Evolutionary conservation across 2,797 vertebrate genomes (phyloP).

Genomic region (Picus viridis): DNA sequence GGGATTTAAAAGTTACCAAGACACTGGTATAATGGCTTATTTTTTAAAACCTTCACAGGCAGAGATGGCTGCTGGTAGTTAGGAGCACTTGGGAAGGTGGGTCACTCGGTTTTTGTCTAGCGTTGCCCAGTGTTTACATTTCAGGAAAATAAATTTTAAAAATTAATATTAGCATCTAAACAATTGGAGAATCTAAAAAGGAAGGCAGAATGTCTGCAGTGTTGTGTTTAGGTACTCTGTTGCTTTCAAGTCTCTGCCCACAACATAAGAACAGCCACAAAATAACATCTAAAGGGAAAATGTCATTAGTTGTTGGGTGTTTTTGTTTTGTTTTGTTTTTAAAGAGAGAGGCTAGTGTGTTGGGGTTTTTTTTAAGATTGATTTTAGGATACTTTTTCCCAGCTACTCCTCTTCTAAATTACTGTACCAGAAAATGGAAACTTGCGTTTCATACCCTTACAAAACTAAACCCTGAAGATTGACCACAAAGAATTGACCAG

Average conservation of each 20-base stretch:
- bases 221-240: not conserved
- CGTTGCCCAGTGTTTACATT: not conserved
- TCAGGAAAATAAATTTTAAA: not conserved
- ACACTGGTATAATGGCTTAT: not conserved
- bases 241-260: not conserved
- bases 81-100: not conserved
- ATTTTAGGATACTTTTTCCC: constrained; percentile 36
- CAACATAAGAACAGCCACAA: not conserved
- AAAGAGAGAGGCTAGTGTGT: not conserved
- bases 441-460: constrained; percentile 14
- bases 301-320: not conserved
- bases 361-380: not conserved
- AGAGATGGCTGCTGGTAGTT: not conserved
- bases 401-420: constrained; percentile 27
- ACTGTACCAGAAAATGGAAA: constrained; percentile 55
- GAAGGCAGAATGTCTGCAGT: not conserved
- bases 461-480: constrained; percentile 53
- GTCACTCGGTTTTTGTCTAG: not conserved
- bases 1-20: not conserved
- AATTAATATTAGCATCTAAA: not conserved
- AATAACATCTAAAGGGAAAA: not conserved
- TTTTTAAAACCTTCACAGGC: not conserved
- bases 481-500: constrained; percentile 43
- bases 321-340: not conserved
- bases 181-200: not conserved